A percentile compares a stretch with the other conserved stretches of the same genome.
Conservation (phyloP, 2,113 vertebrate genomes). For the Bombycilla garrulus region DNA sequence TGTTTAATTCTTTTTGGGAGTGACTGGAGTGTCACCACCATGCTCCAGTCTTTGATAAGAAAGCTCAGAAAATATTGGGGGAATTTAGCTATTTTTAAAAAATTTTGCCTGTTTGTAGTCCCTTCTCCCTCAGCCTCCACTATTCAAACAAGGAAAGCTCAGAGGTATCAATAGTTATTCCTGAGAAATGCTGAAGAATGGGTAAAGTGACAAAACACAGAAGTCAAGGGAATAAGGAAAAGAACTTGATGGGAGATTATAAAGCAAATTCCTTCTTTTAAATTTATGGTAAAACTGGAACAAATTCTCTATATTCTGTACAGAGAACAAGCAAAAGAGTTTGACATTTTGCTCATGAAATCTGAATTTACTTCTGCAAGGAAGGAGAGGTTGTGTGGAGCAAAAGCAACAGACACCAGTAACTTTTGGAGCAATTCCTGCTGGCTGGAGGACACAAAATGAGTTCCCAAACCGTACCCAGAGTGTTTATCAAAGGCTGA, state of each 20-base stretch:
- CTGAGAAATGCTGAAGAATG: neutral
- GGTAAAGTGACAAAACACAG: neutral
- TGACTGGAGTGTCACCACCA: neutral
- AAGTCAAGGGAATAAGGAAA: neutral
- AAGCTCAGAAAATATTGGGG: neutral
- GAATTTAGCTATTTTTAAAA: neutral
- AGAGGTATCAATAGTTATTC: neutral
- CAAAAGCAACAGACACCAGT: neutral
- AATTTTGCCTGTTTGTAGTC: neutral
- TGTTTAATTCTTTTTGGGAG: neutral
- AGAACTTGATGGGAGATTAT: neutral
- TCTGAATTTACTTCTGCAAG: neutral
- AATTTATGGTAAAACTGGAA: neutral
- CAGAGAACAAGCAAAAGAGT: neutral
- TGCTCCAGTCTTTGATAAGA: neutral
- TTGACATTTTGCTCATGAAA: neutral
- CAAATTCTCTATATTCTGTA: neutral
- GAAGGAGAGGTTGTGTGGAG: neutral
- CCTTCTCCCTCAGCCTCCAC: neutral
- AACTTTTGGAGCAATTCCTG: neutral
- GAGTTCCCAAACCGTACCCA: neutral
- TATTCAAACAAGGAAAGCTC: neutral
- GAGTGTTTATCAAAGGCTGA: neutral
- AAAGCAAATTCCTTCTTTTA: neutral
- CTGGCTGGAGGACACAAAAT: neutral